Evolutionary conservation across 2,888 invertebrate species (phyloP).

Genomic region (Scotopteryx bipunctaria): DNA sequence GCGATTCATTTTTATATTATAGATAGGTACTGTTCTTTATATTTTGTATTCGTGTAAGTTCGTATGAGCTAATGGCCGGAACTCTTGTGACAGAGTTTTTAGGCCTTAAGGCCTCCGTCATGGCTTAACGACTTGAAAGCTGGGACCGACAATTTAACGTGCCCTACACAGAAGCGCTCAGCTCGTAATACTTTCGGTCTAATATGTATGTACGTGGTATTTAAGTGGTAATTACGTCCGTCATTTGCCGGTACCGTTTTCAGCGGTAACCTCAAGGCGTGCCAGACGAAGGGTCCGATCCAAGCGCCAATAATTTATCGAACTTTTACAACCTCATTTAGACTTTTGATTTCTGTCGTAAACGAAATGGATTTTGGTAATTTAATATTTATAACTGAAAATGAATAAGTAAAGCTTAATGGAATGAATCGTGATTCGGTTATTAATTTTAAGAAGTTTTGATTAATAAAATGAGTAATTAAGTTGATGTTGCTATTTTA

Average conservation of each 20-base stretch:
- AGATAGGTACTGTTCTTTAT: no score
- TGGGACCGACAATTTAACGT: no score
- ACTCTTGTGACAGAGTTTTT: no score
- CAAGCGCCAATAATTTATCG: slow-evolving; percentile 18
- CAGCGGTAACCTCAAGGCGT: background rate
- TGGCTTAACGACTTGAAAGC: no score
- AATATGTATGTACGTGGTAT: background rate
- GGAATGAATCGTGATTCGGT: slow-evolving; percentile 5
- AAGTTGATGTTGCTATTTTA: no score
- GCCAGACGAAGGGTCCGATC: slow-evolving; percentile 12
- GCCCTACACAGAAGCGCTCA: no score
- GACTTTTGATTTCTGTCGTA: slow-evolving; percentile 23
- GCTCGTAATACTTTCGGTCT: no score
- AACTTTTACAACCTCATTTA: slow-evolving; percentile 22
- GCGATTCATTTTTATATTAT: no score
- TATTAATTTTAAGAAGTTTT: slow-evolving; percentile 6
- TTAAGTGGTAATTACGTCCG: background rate
- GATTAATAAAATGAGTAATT: slow-evolving; percentile 1
- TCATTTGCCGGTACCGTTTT: background rate
- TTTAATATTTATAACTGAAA: slow-evolving; percentile 21
- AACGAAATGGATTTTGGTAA: slow-evolving; percentile 23
- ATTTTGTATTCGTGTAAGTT: no score
- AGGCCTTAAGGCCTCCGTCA: no score
- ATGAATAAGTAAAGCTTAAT: slow-evolving; percentile 15
- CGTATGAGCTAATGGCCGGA: no score